Evolutionary conservation across 2,113 vertebrate species (phyloP).

Genomic region (Pterocles burchelli): DNA sequence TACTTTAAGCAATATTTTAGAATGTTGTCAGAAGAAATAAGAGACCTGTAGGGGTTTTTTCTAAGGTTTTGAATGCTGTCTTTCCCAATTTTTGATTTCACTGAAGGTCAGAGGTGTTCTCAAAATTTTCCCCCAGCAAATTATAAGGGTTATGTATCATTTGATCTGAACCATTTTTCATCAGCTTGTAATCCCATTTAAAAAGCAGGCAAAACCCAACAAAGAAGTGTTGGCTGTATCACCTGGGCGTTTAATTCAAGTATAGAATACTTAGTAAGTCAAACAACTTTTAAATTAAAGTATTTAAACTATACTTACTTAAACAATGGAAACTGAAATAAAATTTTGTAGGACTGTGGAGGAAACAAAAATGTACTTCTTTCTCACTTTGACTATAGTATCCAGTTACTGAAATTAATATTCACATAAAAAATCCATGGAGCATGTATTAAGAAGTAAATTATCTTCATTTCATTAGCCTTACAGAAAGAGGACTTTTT

Average conservation of each 20-base stretch:
- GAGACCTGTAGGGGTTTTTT: background rate
- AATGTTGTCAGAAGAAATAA: background rate
- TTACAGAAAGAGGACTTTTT: background rate
- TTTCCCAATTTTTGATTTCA: background rate
- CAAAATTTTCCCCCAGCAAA: background rate
- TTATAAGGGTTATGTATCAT: background rate
- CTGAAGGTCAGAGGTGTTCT: background rate
- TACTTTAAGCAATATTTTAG: background rate
- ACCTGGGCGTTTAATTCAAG: background rate
- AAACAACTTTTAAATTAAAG: background rate
- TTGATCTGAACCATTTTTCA: background rate
- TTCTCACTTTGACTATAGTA: background rate
- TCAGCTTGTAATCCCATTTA: background rate
- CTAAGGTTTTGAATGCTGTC: background rate
- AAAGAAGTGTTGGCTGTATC: background rate
- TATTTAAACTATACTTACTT: background rate
- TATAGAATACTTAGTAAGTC: background rate
- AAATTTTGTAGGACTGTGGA: background rate
- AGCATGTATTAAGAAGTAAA: background rate
- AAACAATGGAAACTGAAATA: background rate
- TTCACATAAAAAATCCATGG: background rate
- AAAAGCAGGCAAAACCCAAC: background rate
- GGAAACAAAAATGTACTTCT: background rate
- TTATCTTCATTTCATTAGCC: background rate
- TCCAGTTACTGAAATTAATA: background rate